Evolutionary conservation across 2,888 invertebrate species (phyloP), one percentile per base, ranked within the genome.

Genomic region (Venustoraphidia nigricollis): DNA sequence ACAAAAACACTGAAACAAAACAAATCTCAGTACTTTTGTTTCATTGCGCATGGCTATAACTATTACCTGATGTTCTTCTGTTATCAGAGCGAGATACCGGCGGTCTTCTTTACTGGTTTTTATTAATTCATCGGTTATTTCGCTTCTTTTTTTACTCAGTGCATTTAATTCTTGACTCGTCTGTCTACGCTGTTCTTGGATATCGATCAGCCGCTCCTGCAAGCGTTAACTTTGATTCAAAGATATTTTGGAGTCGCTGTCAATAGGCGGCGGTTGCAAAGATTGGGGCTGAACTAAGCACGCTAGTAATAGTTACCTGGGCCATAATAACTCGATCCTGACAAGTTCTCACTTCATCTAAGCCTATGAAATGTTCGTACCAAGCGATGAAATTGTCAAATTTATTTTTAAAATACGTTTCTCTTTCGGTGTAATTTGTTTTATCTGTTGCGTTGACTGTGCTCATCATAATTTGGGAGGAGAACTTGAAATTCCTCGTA

Each of bases 91-190:
- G 49, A 88, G 65, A 62, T 85, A 90, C 53, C 77, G 74, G 52
- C 86, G 81, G 50, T 89, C 87, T 3, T 84, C 85, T 53, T 89
- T 73, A 59, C 78, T 77, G 0, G 82, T 81, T 60, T 81, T 79
- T 57, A 87, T 85, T 64, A 89, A 72, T 58, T 88, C 84, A 0
- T 76, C 73, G 55, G 84, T 82, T 1, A 90, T 66, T 50, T 81
- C 80, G 56, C 83, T 81, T 6, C 89, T 66, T 51, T 76, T 69
- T 8, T 71, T 69, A 53, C 84, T 79, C 1, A 83, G 66, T 34
- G 69, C 68, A 3, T 73, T 69, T 27, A 86, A 63, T 58, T 79
- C 72, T 5, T 69, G 63, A 2, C 81, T 80, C 4, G 77, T 66
- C 43, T 78, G 76, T 4, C 84, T 66, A 13, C 85, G 65, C 46